Conservation (phyloP, 2,797 vertebrate genomes). For the Clarias pachynema region DNA sequence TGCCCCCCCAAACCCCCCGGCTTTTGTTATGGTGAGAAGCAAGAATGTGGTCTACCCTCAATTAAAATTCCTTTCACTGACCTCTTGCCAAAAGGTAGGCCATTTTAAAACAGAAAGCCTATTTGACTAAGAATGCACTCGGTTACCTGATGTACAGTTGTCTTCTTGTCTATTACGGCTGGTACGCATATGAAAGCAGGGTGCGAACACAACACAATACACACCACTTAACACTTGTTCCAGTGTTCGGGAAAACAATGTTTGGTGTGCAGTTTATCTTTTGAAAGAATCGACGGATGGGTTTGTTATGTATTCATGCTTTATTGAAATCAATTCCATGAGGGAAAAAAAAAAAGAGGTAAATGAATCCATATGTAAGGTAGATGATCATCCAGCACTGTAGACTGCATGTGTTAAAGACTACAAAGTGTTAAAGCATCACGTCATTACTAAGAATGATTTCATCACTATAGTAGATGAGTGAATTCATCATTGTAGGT, state of each 20-base stretch:
- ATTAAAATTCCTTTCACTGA: constrained; percentile 61
- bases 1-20: constrained; percentile 46
- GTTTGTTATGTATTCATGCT: background rate
- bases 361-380: background rate
- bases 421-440: background rate
- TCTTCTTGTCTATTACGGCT: constrained; percentile 1
- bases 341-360: background rate
- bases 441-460: background rate
- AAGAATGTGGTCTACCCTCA: constrained; percentile 58
- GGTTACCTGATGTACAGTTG: constrained; percentile 53
- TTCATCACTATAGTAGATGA: background rate
- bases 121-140: constrained; percentile 58
- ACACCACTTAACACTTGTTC: background rate
- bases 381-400: background rate
- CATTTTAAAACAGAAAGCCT: constrained; percentile 42
- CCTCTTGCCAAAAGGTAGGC: constrained; percentile 58
- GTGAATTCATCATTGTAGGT: background rate
- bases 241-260: background rate
- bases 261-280: background rate
- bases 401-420: no score
- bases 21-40: constrained; percentile 61
- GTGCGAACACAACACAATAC: background rate
- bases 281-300: background rate
- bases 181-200: constrained; percentile 34
- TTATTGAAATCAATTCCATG: background rate